Evolutionary conservation across 23 tunicate species (phyloP), one percentile per base, ranked within the genome.

Genomic region (Aplidium turbinatum): DNA sequence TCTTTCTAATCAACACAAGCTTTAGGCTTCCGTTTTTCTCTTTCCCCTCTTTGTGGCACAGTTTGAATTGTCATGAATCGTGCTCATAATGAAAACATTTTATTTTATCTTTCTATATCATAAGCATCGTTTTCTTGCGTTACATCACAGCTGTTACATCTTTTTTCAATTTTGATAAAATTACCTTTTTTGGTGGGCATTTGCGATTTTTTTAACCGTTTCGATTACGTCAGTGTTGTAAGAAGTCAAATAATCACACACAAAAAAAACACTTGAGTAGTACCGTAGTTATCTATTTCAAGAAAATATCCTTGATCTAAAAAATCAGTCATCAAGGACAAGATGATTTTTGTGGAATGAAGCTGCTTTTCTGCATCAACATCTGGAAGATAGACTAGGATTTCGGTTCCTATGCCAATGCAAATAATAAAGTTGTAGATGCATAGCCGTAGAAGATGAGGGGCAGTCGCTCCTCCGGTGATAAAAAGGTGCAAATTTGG

Each of bases 251-350:
- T 54, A 54, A 54, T 54, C 61, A 54, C 19, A 54, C 21, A n/a
- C n/a, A n/a, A 54, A 54, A 54, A 54, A 54, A 21, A 54, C 61
- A 54, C 61, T n/a, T 54, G 61, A 54, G 21, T 54, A 54, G 61
- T 54, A n/a, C n/a, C n/a, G n/a, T n/a, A 54, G 21, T 54, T 54
- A 54, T 54, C 61, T 54, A 54, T 54, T 54, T 26, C 61, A 54
- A 54, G 61, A 54, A 54, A 54, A 54, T 54, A 54, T 54, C 61
- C 61, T 54, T 54, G n/a, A n/a, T n/a, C 22, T n/a, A 54, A 54
- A 21, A 54, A 54, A 25, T 54, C 61, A n/a, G 61, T 26, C 5
- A 54, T 54, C 61, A 54, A 54, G 21, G 61, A 54, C 21, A 9
- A 54, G 21, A 54, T 26, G 21, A 20, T 26, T 54, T 54, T 54